These are phyloP conservation scores for Heliocidaris tuberculata DNA, from an alignment of 35 echinoderm and acorn worm species.

Conservation along the genomic window DNA sequence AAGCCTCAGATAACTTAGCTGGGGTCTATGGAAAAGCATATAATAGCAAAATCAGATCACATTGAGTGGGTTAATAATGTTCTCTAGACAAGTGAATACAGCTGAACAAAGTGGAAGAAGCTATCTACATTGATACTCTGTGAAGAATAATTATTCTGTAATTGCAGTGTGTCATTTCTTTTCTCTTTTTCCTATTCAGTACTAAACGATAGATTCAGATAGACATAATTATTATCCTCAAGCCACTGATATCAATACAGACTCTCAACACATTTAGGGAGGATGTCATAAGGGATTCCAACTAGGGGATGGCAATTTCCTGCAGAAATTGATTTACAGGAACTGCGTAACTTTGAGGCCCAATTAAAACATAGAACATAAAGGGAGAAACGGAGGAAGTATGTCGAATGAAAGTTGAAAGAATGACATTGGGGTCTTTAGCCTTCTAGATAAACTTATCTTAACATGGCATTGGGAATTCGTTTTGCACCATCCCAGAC, in stretches of 20 bases:
- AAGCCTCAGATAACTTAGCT: no score
- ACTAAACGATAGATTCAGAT: neutral
- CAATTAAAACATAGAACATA: neutral
- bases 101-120: neutral
- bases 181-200: neutral
- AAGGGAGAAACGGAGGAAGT: neutral
- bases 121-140: neutral
- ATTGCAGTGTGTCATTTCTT: neutral
- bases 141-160: neutral
- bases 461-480: neutral
- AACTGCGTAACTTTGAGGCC: neutral
- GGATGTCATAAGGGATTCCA: neutral
- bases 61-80: neutral
- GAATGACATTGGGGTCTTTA: conserved; percentile 16
- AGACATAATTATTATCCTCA: neutral
- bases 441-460: neutral
- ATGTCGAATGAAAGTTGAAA: neutral
- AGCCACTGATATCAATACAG: neutral
- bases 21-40: no score
- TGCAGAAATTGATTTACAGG: conserved; percentile 17
- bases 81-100: neutral
- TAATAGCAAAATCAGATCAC: neutral
- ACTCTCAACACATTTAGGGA: neutral
- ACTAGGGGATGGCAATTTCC: neutral
- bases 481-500: neutral